Conservation (phyloP, 2,888 invertebrate genomes). For the Scrobipalpa atriplicella region DNA sequence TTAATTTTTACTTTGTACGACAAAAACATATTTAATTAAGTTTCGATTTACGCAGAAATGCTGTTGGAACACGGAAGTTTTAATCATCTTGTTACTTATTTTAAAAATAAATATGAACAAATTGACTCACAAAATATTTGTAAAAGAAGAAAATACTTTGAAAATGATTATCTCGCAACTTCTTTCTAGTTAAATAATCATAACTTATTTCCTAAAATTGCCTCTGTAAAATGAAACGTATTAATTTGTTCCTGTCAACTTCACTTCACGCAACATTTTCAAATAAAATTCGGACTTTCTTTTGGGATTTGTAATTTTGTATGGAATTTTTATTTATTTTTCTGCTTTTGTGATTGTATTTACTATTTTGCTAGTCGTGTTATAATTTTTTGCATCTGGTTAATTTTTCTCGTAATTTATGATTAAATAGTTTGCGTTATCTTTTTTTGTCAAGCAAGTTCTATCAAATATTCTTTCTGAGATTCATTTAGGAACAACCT, state of each 20-base stretch:
- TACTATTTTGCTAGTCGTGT: not conserved
- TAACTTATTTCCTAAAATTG: not conserved
- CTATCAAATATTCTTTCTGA: too few relatives aligned
- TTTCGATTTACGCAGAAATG: not conserved
- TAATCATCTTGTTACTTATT: too few relatives aligned
- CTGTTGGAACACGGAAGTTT: too few relatives aligned
- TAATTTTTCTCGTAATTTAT: too few relatives aligned
- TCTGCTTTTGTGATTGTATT: not conserved
- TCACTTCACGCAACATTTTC: constrained; percentile 23
- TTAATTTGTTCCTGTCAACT: not conserved
- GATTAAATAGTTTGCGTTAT: too few relatives aligned
- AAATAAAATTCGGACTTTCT: constrained; percentile 27
- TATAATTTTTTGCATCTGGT: not conserved
- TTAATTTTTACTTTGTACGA: not conserved
- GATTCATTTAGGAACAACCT: too few relatives aligned
- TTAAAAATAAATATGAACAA: too few relatives aligned
- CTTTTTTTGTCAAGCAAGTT: too few relatives aligned
- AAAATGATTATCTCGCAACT: too few relatives aligned
- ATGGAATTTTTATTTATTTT: constrained; percentile 3
- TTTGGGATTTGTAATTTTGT: constrained; percentile 2
- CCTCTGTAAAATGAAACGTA: not conserved
- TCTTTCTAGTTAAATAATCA: too few relatives aligned
- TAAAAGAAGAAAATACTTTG: too few relatives aligned
- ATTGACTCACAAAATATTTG: too few relatives aligned
- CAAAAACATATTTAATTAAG: not conserved